Base-by-base conservation (phyloP, 30 jellyfish, hydroid and myxozoan genomes). In the Turritopsis rubra region DNA sequence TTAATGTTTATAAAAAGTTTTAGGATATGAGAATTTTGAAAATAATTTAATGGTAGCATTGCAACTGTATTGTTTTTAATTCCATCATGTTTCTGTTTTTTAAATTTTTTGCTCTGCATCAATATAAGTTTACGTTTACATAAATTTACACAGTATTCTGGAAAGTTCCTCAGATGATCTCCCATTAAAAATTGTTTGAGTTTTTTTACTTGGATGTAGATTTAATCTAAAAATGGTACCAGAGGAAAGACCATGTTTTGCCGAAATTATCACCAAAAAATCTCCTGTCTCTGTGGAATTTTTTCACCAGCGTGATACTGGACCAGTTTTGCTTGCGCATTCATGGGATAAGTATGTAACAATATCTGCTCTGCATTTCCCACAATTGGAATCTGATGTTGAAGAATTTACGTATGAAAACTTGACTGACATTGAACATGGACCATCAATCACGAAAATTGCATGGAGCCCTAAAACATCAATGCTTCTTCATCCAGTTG, bases 381-480 rank as follows among this genome's bases (percentile, higher is more conserved):
- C 92, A 28, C 91, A 85, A 29, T 65, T 85, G 30, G 92, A 85
- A 71, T 85, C 87, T 21, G 91, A 85, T 29, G 18, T 85, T 19
- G 75, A 80, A 41, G 92, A 85, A 84, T 85, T 78, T 60, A 73
- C 82, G 23, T 85, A 80, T 26, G 92, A 85, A 73, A 77, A 85
- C 28, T 71, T 85, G 25, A 80, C 88, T 25, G 88, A 85, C 73
- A 80, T 85, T 28, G 88, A 80, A 20, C 92, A 85, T 77, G 84
- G 90, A 0, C 73, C 92, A 75, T 73, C 90, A 16, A 86, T 76
- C 52, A 26, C 85, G 27, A 73, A 66, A 28, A 18, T 79, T 23
- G 81, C 84, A 8, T 85, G 92, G 92, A 75, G 92, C 41, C 92
- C 92, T 0, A 75, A 60, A 75, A 85, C 92, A 53, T 73, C 90